These are phyloP conservation scores for Azorinus chamasolen DNA, from an alignment of 2,888 invertebrate genomes.

Conservation along the genomic window DNA sequence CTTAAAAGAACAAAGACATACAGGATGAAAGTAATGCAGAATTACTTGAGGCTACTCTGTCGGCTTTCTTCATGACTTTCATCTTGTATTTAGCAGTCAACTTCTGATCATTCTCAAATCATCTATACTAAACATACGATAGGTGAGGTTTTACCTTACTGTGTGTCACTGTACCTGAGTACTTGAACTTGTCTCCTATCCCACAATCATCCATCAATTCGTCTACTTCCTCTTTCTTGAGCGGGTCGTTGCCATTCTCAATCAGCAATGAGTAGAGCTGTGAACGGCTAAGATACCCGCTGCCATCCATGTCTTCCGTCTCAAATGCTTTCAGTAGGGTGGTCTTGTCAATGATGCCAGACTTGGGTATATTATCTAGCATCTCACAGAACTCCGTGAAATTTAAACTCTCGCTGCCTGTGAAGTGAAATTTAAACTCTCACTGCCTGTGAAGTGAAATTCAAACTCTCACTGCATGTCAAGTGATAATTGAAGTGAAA, in stretches of 20 bases:
- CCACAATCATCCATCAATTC: constrained; percentile 68
- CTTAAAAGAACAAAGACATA: no score
- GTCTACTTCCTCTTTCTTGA: constrained; percentile 60
- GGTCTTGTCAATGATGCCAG: constrained; percentile 56
- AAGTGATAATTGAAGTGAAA: no score
- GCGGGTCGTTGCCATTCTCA: constrained; percentile 60
- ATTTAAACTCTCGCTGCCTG: constrained; percentile 57
- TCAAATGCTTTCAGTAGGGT: constrained; percentile 48
- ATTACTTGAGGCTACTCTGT: no score
- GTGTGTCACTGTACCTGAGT: no score
- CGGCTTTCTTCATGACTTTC: no score
- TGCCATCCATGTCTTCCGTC: constrained; percentile 51
- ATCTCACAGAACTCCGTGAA: constrained; percentile 61
- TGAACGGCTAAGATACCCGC: constrained; percentile 43
- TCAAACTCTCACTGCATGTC: constrained; percentile 57
- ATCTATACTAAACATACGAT: no score
- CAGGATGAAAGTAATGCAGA: no score
- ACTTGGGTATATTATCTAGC: constrained; percentile 55
- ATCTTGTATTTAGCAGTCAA: no score
- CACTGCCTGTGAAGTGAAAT: constrained; percentile 45
- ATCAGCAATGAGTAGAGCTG: constrained; percentile 54
- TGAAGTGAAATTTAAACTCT: constrained; percentile 45
- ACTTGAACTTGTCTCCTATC: constrained; percentile 56
- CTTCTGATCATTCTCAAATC: no score
- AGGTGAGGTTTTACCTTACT: no score